Base-by-base conservation (phyloP, 2,888 invertebrate species). In the Parnassius mnemosyne region DNA sequence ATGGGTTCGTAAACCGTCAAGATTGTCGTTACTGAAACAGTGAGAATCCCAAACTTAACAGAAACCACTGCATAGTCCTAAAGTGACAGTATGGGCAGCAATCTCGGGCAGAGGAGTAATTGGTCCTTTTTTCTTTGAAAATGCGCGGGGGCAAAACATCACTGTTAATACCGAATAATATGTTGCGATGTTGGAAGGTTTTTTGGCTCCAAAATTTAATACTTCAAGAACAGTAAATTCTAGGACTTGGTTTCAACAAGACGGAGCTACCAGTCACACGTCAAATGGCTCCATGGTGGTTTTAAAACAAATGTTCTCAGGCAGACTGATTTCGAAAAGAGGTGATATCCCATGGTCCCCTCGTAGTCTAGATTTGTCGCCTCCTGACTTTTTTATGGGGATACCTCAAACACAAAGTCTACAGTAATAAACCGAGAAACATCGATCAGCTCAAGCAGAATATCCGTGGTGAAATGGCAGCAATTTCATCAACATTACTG, bases 111-210 rank as follows among this genome's bases (percentile, higher is more conserved):
- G 46, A 12, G 46, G n/a, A 46, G 7, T 46, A 46, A 12, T 46
- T 46, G 9, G 46, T 46, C 46, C 46, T 46, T 46, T n/a, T 46
- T 46, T 46, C 46, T 46, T 46, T 46, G 46, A 46, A 46, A 46
- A 46, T 46, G n/a, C 46, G 11, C 46, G 25, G 46, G 46, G 46
- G 46, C 46, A 46, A 46, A 12, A 46, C 46, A n/a, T 7, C 46
- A 5, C 46, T 46, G 46, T 46, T 46, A 46, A 46, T 46, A 46
- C 25, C 25, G 25, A 25, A 25, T 3, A 3, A 25, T 25, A 3
- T 25, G 25, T 25, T 25, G 25, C 25, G 7, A 46, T 46, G 46
- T 46, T 46, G 46, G 46, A 46, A 46, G 1, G n/a, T 46, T 46
- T 46, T 11, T 25, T 25, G 3, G 3, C 25, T 25, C 25, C 25